Evolutionary conservation across 2,797 vertebrate species (phyloP).

Genomic region (Falco columbarius): DNA sequence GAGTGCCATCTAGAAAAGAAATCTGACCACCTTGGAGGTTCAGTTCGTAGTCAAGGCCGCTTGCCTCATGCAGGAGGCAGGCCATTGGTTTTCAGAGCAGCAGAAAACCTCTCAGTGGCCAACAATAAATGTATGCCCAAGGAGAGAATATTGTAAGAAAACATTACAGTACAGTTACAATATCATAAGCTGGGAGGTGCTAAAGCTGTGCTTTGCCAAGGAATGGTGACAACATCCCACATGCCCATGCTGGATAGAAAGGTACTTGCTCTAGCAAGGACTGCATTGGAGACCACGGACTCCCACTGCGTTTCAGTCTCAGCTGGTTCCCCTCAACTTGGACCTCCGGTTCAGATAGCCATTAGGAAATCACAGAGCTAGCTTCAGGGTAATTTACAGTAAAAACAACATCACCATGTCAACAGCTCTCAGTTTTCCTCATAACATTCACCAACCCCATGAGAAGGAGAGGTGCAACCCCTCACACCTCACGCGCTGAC

Average conservation of each 20-base stretch:
- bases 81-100: not conserved
- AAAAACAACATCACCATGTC: not conserved
- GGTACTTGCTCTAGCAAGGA: not conserved
- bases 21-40: not conserved
- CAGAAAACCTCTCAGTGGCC: not conserved
- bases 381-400: not conserved
- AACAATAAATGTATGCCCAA: not conserved
- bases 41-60: not conserved
- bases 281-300: not conserved
- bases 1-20: not conserved
- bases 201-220: not conserved
- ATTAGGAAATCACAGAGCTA: not conserved
- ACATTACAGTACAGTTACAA: not conserved
- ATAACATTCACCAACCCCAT: not conserved
- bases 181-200: not conserved
- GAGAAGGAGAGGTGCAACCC: not conserved
- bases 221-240: accelerated
- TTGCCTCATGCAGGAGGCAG: not conserved
- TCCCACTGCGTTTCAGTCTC: not conserved
- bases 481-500: not conserved
- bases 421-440: not conserved
- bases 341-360: not conserved
- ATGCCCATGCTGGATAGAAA: not conserved
- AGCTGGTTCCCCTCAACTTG: not conserved
- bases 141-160: accelerated